phyloP scores from a whole-genome alignment of 2,113 vertebrate species.

The Elgaria multicarinata region DNA sequence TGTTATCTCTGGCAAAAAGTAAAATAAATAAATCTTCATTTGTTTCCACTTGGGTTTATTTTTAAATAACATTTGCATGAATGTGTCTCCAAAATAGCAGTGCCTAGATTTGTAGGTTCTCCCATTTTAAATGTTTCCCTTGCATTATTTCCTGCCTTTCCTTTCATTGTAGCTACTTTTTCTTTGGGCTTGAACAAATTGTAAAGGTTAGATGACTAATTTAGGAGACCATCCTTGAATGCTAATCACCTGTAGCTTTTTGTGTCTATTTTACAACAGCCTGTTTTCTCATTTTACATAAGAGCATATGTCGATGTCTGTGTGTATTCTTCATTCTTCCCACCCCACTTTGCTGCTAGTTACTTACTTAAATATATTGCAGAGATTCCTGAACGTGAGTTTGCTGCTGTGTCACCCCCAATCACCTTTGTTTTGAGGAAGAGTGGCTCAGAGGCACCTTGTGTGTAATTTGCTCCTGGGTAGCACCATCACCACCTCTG shows the following conservation, averaged over 20 bases:
- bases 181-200: neutral
- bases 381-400: neutral
- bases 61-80: neutral
- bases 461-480: neutral
- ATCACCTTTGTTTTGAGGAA: neutral
- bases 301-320: neutral
- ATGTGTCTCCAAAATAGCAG: neutral
- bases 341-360: neutral
- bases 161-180: conserved; percentile 11
- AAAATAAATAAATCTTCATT: neutral
- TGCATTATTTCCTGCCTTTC: neutral
- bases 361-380: neutral
- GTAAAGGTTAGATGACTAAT: neutral
- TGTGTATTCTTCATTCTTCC: neutral
- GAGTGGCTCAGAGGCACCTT: neutral
- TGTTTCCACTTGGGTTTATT: neutral
- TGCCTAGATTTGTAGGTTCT: neutral
- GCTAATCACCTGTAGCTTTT: neutral
- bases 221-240: neutral
- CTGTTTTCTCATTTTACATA: neutral
- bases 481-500: neutral
- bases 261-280: neutral
- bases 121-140: neutral
- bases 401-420: neutral
- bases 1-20: neutral